Percentiles rank a stretch among this genome's conserved stretches.
These are phyloP conservation scores for Subanguina moxae DNA, from an alignment of 1,140 invertebrate genomes.

Conservation along the genomic window DNA sequence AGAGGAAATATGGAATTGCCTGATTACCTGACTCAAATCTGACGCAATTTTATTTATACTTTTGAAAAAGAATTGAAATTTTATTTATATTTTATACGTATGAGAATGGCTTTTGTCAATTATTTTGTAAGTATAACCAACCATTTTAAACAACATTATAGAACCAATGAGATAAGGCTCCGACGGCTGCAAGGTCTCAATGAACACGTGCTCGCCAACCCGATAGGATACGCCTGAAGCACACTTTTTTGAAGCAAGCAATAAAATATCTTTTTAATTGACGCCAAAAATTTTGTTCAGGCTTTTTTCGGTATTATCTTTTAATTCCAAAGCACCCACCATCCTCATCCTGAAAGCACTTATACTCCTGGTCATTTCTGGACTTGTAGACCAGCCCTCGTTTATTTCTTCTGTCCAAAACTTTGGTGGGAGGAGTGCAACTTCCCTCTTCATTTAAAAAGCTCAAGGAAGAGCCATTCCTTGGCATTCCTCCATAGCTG, in stretches of 20 bases:
- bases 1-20: too few relatives aligned
- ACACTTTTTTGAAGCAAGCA: too few relatives aligned
- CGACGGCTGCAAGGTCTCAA: constrained; percentile 14
- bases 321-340: neutral
- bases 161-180: constrained; percentile 29
- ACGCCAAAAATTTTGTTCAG: too few relatives aligned
- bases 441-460: neutral
- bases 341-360: constrained; percentile 34
- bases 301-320: too few relatives aligned
- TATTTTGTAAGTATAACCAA: constrained; percentile 5
- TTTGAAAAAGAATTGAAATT: too few relatives aligned
- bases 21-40: too few relatives aligned
- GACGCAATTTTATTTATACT: too few relatives aligned
- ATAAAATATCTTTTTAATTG: too few relatives aligned
- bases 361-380: constrained; percentile 29
- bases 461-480: neutral
- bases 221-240: constrained; percentile 23
- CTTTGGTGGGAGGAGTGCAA: neutral
- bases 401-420: constrained; percentile 2
- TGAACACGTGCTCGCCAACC: constrained; percentile 31
- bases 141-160: constrained; percentile 32
- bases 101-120: too few relatives aligned
- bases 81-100: too few relatives aligned
- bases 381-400: constrained; percentile 18
- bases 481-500: neutral